Evolutionary conservation across 2,888 invertebrate genomes (phyloP).

Genomic region (Leucania comma): DNA sequence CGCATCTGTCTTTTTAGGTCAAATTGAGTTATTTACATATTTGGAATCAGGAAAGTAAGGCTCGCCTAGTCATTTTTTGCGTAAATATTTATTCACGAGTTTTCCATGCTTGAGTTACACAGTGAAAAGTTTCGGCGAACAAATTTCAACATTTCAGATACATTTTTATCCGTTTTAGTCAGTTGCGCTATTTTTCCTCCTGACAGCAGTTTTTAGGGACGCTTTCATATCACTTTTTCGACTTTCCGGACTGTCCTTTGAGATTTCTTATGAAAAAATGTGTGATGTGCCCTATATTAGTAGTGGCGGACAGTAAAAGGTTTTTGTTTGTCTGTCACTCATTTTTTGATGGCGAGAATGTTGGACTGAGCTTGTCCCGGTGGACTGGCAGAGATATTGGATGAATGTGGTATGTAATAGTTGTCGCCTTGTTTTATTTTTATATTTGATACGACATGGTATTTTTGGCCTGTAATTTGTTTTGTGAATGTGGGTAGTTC

Average conservation of each 20-base stretch:
- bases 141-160: too few relatives aligned
- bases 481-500: slow-evolving; percentile 5
- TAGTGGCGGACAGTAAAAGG: slow-evolving; percentile 60
- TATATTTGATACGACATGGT: slow-evolving; percentile 25
- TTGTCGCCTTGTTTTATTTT: slow-evolving; percentile 27
- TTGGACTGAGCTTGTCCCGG: slow-evolving; percentile 32
- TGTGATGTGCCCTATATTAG: slow-evolving; percentile 55
- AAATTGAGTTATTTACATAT: background rate
- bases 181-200: background rate
- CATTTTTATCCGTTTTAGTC: background rate
- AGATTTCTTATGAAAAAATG: slow-evolving; percentile 60
- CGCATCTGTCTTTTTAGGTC: background rate
- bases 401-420: slow-evolving; percentile 29
- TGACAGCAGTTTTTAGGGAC: slow-evolving; percentile 31
- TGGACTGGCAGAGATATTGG: slow-evolving; percentile 45
- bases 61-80: background rate
- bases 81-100: too few relatives aligned
- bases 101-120: too few relatives aligned
- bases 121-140: too few relatives aligned
- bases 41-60: background rate
- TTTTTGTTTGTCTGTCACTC: slow-evolving; percentile 64
- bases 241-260: slow-evolving; percentile 53
- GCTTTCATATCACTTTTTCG: slow-evolving; percentile 61
- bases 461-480: slow-evolving; percentile 36
- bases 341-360: slow-evolving; percentile 54